Evolutionary conservation across 2,113 vertebrate species (phyloP).

Genomic region (Leucopsar rothschildi): DNA sequence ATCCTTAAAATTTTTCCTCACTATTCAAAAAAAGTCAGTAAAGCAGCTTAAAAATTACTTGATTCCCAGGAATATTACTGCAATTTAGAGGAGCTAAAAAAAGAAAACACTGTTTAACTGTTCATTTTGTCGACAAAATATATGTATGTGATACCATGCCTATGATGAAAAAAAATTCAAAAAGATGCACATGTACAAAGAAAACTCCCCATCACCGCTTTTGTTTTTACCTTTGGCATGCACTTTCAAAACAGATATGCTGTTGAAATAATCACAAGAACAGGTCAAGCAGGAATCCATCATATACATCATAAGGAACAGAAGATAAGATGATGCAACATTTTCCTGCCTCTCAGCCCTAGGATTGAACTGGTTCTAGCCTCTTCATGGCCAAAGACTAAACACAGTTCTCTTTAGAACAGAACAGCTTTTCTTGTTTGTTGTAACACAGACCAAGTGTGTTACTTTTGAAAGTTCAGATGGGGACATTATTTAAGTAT

Average conservation of each 20-base stretch:
- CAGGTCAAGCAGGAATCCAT: not conserved
- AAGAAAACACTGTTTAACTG: not conserved
- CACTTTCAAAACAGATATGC: not conserved
- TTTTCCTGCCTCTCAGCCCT: not conserved
- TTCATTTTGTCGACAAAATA: not conserved
- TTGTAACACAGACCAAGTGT: not conserved
- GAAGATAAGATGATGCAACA: not conserved
- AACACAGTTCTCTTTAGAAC: not conserved
- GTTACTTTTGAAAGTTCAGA: not conserved
- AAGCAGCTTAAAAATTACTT: not conserved
- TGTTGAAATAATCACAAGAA: not conserved
- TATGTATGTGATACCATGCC: not conserved
- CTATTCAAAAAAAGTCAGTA: not conserved
- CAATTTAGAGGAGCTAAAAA: not conserved
- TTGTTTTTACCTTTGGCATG: not conserved
- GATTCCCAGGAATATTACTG: not conserved
- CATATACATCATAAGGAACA: not conserved
- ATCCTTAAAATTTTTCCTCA: not conserved
- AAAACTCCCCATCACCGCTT: not conserved
- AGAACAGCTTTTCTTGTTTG: not conserved
- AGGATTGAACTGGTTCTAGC: not conserved
- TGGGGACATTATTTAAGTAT: not conserved
- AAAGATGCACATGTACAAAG: not conserved
- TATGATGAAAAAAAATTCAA: not conserved
- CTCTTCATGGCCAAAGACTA: not conserved